Evolutionary conservation across 2,888 invertebrate genomes (phyloP).

Genomic region (Ernsta delagoae): DNA sequence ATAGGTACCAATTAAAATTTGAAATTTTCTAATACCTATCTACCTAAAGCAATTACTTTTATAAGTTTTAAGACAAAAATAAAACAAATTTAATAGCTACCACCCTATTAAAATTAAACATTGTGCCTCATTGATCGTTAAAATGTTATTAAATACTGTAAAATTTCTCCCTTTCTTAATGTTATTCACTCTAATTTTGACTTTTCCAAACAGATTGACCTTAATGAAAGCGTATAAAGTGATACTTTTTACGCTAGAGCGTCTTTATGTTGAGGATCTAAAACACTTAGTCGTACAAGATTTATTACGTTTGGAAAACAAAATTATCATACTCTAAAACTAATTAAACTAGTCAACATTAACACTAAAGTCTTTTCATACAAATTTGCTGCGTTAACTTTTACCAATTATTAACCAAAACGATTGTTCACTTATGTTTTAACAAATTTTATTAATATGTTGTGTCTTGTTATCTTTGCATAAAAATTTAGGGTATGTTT

Average conservation of each 20-base stretch:
- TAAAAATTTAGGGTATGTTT: slow-evolving; percentile 64
- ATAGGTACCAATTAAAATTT: slow-evolving; percentile 10
- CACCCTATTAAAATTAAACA: not conserved
- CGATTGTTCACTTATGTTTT: slow-evolving; percentile 73
- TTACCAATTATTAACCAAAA: slow-evolving; percentile 76
- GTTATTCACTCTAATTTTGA: slow-evolving; percentile 2
- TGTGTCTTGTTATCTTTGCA: slow-evolving; percentile 69
- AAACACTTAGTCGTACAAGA: no score
- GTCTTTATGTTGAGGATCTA: no score
- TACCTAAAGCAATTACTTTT: slow-evolving; percentile 24
- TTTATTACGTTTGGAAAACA: not conserved
- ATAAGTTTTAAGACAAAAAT: not conserved
- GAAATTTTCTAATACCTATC: slow-evolving; percentile 26
- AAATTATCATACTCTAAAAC: not conserved
- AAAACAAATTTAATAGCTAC: not conserved
- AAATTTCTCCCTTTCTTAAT: slow-evolving; percentile 11
- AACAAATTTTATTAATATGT: slow-evolving; percentile 81
- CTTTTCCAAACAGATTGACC: not conserved
- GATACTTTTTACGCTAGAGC: no score
- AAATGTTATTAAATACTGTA: slow-evolving; percentile 7
- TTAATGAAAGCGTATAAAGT: not conserved
- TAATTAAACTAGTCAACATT: slow-evolving; percentile 34
- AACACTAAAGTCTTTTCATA: slow-evolving; percentile 26
- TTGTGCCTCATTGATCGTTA: slow-evolving; percentile 30
- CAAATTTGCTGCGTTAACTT: slow-evolving; percentile 28